Evolutionary conservation across 2,888 invertebrate genomes (phyloP).

Genomic region (Epinotia nisella): DNA sequence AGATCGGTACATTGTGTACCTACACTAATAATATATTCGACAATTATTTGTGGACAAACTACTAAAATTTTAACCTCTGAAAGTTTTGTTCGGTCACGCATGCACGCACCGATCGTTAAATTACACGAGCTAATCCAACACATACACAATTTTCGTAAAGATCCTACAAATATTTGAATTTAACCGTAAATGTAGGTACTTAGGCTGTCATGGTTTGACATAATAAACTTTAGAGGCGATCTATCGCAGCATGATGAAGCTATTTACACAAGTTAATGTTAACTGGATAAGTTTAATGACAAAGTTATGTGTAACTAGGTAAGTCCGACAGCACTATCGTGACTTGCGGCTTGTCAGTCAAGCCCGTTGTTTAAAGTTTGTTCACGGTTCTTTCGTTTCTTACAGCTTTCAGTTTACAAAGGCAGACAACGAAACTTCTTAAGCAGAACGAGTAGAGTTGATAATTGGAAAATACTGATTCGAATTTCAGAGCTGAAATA

Average conservation of each 20-base stretch:
- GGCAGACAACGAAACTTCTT: constrained; percentile 29
- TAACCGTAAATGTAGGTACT: neutral
- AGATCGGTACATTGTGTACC: neutral
- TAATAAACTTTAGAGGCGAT: constrained; percentile 13
- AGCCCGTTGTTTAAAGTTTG: constrained; percentile 34
- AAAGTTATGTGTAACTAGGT: constrained; percentile 39
- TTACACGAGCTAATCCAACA: neutral
- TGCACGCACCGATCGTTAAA: constrained; percentile 17
- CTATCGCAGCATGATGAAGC: constrained; percentile 32
- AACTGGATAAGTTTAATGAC: constrained; percentile 43
- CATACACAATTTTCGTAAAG: neutral
- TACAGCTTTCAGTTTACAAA: constrained; percentile 27
- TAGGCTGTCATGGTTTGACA: neutral
- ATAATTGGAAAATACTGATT: neutral
- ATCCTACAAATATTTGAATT: neutral
- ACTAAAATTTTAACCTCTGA: neutral
- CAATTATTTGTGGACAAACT: neutral
- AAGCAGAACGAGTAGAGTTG: neutral
- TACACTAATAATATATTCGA: neutral
- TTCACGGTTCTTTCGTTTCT: constrained; percentile 34
- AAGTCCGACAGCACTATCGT: constrained; percentile 35
- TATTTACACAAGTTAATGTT: constrained; percentile 31
- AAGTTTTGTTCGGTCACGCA: constrained; percentile 12
- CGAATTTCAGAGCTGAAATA: neutral
- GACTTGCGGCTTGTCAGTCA: constrained; percentile 42